Base-by-base conservation (phyloP, 2,888 invertebrate species). In the Allacma fusca region DNA sequence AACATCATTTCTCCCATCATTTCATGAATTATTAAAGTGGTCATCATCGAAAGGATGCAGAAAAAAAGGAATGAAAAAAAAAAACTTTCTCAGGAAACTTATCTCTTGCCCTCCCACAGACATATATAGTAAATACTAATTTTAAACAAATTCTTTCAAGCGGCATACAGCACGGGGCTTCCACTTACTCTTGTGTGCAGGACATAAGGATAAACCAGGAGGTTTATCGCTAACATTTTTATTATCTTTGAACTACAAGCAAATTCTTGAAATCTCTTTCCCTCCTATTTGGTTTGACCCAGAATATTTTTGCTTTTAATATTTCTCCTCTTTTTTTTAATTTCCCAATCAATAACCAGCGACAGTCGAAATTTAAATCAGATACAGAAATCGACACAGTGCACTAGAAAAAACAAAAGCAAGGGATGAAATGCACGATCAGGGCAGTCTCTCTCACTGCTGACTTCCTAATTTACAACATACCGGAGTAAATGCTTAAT, bases 351-450 rank as follows among this genome's bases (percentile, higher is more conserved):
- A 50, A 50, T 50, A 7, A 34, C 16, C 16, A 50, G 19, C 16
- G 50, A 2, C 24, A 24, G 9, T 2, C 24, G 23, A 24, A 16
- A 62, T 2, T 62, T 24, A 26, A 24, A 62, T 62, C 62, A 24
- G 62, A 62, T 62, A 62, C 7, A 23, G 43, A 57, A 29, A 73
- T 73, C 62, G 73, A 73, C 73, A 73, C 64, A 59, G 73, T 73
- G 73, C 34, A 73, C 64, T 29, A 62, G 73, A 73, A 70, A 71
- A 57, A 71, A n/a, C 23, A 70, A 26, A 28, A 29, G 29, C 62
- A 62, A 62, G 13, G 24, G 23, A 62, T 62, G n/a, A 24, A 23
- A 12, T 23, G 62, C 62, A 62, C 62, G 62, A 62, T 62, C 62
- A 23, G 7, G 21, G 62, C 13, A 62, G 21, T 40, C 40, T 40